These are phyloP conservation scores for Drosophila hamatofila DNA, from an alignment of 2,888 invertebrate genomes.

Conservation along the genomic window DNA sequence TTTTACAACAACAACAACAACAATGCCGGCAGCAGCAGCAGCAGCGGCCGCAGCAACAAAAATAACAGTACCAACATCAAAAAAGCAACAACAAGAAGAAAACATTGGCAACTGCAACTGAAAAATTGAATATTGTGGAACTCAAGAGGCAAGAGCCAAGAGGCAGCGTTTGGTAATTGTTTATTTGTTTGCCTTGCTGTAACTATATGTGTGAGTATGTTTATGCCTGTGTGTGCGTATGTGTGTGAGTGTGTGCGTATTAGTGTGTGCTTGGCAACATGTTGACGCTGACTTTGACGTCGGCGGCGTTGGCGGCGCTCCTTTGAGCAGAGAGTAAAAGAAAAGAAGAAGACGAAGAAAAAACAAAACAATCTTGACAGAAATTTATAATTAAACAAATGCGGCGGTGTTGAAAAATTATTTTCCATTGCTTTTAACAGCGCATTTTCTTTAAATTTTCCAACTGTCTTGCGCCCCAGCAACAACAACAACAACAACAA, in stretches of 20 bases:
- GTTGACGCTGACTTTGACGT: constrained; percentile 62
- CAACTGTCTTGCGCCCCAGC: constrained; percentile 54
- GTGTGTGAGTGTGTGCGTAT: constrained; percentile 8
- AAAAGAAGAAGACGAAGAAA: neutral
- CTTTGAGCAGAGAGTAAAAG: constrained; percentile 58
- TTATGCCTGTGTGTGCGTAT: neutral
- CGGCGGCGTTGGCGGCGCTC: constrained; percentile 65
- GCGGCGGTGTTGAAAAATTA: constrained; percentile 73
- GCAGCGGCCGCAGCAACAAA: constrained; percentile 6
- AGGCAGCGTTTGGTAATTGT: constrained; percentile 61
- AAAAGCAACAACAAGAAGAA: constrained; percentile 32
- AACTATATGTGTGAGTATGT: neutral
- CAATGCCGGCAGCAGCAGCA: constrained; percentile 5
- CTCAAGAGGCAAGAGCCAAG: constrained; percentile 8
- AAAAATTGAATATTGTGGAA: constrained; percentile 65
- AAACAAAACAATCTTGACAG: constrained; percentile 70
- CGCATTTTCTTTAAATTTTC: constrained; percentile 75
- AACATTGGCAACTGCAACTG: constrained; percentile 48
- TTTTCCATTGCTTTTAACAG: constrained; percentile 73
- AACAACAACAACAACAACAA: neutral
- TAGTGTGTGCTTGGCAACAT: constrained; percentile 59
- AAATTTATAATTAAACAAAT: constrained; percentile 80
- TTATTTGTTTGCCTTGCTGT: constrained; percentile 72
- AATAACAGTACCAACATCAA: constrained; percentile 43
- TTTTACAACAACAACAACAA: constrained; percentile 38